Percentiles rank a stretch among this genome's conserved stretches.
Evolutionary conservation across 2,888 invertebrate genomes (phyloP).

Genomic region (Prosapia bicincta): DNA sequence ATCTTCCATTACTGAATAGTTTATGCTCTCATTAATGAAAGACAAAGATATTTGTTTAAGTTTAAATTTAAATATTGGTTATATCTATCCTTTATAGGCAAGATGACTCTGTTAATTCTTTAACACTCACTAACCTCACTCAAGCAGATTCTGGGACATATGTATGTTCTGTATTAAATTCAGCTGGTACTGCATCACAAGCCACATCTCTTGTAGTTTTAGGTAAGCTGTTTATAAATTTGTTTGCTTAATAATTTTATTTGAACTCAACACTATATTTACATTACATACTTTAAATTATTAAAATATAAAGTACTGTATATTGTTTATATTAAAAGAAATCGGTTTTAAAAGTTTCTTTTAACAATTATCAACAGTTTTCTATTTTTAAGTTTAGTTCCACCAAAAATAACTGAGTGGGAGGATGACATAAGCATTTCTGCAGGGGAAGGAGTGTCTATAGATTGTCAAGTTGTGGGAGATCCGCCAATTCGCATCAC

Average conservation of each 20-base stretch:
- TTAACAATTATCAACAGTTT: too few relatives aligned
- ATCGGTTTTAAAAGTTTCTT: too few relatives aligned
- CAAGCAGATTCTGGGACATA: constrained; percentile 74
- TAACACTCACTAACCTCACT: constrained; percentile 45
- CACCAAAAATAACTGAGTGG: constrained; percentile 44
- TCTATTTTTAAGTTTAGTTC: background rate
- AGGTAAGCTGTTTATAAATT: too few relatives aligned
- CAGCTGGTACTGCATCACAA: constrained; percentile 54
- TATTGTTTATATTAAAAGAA: too few relatives aligned
- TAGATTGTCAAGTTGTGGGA: constrained; percentile 41
- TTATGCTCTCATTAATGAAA: too few relatives aligned
- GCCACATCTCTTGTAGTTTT: constrained; percentile 49
- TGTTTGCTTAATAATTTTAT: too few relatives aligned
- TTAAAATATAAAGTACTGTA: too few relatives aligned
- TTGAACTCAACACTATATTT: too few relatives aligned
- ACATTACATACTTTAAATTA: too few relatives aligned
- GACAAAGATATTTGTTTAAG: too few relatives aligned
- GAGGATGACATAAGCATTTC: constrained; percentile 35
- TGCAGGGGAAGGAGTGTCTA: constrained; percentile 34
- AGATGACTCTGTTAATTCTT: constrained; percentile 4
- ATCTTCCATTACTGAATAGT: too few relatives aligned
- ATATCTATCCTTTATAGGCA: background rate
- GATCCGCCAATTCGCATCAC: constrained; percentile 44
- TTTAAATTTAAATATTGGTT: background rate
- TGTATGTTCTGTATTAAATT: constrained; percentile 74